These are phyloP conservation scores for Ganaspis brasiliensis DNA, from an alignment of 2,888 invertebrate species.

Conservation along the genomic window DNA sequence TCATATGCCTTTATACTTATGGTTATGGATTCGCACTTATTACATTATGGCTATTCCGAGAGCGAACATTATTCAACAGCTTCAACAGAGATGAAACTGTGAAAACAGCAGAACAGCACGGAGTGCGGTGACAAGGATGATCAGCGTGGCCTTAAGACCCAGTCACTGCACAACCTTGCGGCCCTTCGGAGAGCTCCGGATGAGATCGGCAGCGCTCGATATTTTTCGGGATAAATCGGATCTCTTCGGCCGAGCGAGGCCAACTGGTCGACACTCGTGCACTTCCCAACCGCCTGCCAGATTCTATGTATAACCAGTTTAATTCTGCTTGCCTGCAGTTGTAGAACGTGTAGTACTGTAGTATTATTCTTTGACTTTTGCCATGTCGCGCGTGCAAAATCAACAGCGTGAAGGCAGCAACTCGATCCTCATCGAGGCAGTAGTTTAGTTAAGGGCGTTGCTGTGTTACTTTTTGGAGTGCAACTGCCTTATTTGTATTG, in stretches of 20 bases:
- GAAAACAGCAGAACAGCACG: too few species aligned
- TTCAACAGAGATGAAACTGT: constrained; percentile 3
- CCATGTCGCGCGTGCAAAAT: constrained; percentile 46
- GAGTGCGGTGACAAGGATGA: not conserved
- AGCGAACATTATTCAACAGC: constrained; percentile 3
- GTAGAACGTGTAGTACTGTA: constrained; percentile 59
- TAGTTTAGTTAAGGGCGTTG: not conserved
- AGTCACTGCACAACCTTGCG: constrained; percentile 71
- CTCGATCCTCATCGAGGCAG: constrained; percentile 40
- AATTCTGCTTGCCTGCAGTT: constrained; percentile 70
- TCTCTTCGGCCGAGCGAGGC: constrained; percentile 73
- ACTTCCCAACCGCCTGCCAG: constrained; percentile 51
- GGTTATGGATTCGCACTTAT: constrained; percentile 17
- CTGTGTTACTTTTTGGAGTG: not conserved
- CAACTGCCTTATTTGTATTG: not conserved
- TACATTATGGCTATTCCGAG: constrained; percentile 18
- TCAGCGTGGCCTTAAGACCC: constrained; percentile 62
- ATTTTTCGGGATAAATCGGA: constrained; percentile 63
- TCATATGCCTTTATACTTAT: constrained; percentile 1
- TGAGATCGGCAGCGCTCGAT: constrained; percentile 60
- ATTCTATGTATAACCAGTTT: constrained; percentile 72
- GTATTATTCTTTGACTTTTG: constrained; percentile 52
- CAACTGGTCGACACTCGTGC: constrained; percentile 74
- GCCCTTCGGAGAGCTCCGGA: constrained; percentile 63
- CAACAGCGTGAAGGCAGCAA: constrained; percentile 14